These are phyloP conservation scores for Rhamnusium bicolor DNA, from an alignment of 2,888 invertebrate genomes.

Conservation along the genomic window DNA sequence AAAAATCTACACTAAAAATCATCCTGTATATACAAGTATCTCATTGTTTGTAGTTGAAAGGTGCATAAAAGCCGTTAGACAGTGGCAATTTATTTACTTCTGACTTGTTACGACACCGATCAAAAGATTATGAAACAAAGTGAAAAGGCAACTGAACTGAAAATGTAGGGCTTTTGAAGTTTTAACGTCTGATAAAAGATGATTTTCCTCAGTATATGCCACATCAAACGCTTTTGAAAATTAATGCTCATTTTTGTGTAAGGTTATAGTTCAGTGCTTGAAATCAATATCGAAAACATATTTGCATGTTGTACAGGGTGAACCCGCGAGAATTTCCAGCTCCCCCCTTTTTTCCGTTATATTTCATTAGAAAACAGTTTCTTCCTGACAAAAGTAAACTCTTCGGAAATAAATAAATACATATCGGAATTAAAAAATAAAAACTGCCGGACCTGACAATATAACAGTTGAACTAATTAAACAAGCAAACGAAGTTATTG, in stretches of 20 bases:
- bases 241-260: conserved; percentile 42
- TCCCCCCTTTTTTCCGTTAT: no score
- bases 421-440: no score
- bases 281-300: conserved; percentile 37
- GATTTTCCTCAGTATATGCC: conserved; percentile 32
- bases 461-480: no score
- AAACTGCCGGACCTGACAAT: no score
- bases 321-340: no score
- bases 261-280: conserved; percentile 48
- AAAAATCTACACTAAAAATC: not conserved
- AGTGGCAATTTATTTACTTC: conserved; percentile 35
- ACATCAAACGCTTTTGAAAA: conserved; percentile 52
- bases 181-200: conserved; percentile 59
- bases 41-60: not conserved
- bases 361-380: no score
- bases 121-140: conserved; percentile 54
- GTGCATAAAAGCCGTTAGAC: conserved; percentile 24
- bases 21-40: not conserved
- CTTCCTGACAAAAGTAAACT: no score
- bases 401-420: no score
- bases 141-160: conserved; percentile 31
- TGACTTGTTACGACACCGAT: conserved; percentile 48
- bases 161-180: conserved; percentile 53
- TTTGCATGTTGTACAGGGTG: not conserved
- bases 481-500: no score